phyloP scores from a whole-genome alignment of 2,797 vertebrate genomes.

The Enteromius mattozi region DNA sequence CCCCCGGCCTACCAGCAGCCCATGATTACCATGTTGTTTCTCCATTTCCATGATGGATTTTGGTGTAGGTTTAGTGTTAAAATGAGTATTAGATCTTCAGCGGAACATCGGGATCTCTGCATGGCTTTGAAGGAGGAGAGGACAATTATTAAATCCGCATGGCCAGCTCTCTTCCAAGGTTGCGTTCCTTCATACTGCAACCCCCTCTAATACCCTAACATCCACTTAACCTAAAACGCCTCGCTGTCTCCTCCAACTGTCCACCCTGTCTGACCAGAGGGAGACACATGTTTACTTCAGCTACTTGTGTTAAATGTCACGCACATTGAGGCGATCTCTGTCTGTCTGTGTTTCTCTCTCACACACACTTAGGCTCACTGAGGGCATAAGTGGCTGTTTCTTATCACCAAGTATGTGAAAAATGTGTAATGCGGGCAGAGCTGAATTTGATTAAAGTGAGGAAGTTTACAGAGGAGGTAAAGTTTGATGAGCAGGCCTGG shows the following conservation, averaged over 20 bases:
- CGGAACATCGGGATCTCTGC: constrained; percentile 27
- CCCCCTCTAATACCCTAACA: constrained; percentile 57
- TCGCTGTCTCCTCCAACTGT: constrained; percentile 57
- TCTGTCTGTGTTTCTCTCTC: neutral
- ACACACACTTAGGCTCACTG: constrained; percentile 46
- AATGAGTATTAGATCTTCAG: constrained; percentile 26
- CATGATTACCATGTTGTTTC: constrained; percentile 44
- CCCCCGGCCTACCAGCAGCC: constrained; percentile 40
- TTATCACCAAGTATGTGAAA: constrained; percentile 61
- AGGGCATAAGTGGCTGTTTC: constrained; percentile 57
- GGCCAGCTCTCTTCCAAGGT: constrained; percentile 16
- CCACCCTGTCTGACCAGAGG: constrained; percentile 56
- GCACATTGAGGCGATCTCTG: constrained; percentile 49
- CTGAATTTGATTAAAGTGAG: constrained; percentile 62
- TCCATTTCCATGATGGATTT: constrained; percentile 46
- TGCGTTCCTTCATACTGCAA: constrained; percentile 44
- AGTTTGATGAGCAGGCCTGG: constrained; percentile 54
- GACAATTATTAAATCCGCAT: constrained; percentile 37
- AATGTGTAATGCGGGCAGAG: constrained; percentile 58
- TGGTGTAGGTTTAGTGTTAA: constrained; percentile 41
- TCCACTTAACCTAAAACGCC: constrained; percentile 62
- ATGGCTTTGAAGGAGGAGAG: constrained; percentile 16
- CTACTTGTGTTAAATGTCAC: constrained; percentile 62
- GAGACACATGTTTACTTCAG: constrained; percentile 62
- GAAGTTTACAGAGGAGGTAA: constrained; percentile 60